These are phyloP conservation scores for Anastrepha ludens DNA, from an alignment of 1,140 invertebrate genomes.

Conservation along the genomic window DNA sequence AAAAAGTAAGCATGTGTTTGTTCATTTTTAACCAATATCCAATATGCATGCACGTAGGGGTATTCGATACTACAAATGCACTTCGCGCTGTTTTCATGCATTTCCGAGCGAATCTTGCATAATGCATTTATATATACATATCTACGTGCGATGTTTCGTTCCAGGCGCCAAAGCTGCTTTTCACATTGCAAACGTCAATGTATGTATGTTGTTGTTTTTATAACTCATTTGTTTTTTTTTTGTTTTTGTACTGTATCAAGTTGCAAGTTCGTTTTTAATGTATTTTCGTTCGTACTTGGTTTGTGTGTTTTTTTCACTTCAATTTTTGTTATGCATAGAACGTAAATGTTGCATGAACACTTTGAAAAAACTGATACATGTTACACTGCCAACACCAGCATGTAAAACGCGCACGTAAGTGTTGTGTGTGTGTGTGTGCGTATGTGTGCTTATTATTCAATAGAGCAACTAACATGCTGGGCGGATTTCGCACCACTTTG, in stretches of 20 bases:
- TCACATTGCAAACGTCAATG: background rate
- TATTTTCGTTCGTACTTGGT: background rate
- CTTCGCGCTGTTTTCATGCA: constrained; percentile 20
- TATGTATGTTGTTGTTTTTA: background rate
- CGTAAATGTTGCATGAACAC: constrained; percentile 49
- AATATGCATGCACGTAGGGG: background rate
- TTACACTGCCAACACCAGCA: background rate
- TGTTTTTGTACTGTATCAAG: constrained; percentile 28
- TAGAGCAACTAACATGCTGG: constrained; percentile 51
- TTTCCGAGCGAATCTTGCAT: constrained; percentile 31
- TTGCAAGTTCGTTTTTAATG: constrained; percentile 48
- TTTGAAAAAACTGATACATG: background rate
- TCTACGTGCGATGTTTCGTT: background rate
- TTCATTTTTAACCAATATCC: background rate
- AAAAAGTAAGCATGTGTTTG: background rate
- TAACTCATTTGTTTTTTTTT: background rate
- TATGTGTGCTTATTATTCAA: constrained; percentile 36
- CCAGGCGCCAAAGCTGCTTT: constrained; percentile 10
- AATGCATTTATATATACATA: background rate
- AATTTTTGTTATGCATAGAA: constrained; percentile 29
- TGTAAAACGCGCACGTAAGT: background rate
- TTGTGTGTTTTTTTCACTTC: background rate
- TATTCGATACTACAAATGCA: background rate
- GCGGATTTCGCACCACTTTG: constrained; percentile 46
- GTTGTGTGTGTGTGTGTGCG: background rate